Evolutionary conservation across 1,140 invertebrate genomes (phyloP), one percentile per base, ranked within the genome.

Genomic region (Cyclina sinensis): DNA sequence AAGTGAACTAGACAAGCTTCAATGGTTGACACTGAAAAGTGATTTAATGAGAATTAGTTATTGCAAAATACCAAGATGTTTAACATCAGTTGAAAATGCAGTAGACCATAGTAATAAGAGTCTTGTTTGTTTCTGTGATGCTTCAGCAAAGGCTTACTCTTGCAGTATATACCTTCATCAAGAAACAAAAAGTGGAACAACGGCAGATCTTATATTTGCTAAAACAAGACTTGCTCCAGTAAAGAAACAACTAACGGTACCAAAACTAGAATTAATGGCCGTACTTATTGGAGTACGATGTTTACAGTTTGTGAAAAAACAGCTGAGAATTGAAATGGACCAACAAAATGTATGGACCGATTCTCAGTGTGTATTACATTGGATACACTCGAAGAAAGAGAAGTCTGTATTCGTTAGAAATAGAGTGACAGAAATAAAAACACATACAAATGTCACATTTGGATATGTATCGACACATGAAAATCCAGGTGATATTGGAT

Each of bases 291-390:
- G 51, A 54, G 51, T 54, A 18, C 51, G 51, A 7, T 54, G 51
- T 54, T 54, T 54, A 54, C 51, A 54, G 18, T 54, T 54, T 54
- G 51, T 54, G 51, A 54, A 18, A 7, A 54, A 54, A 3, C 51
- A 54, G 51, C 21, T 54, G 18, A 54, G 51, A 18, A 7, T 54
- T 18, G 51, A 54, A 12, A 7, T 54, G 2, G 51, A 54, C 21
- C 51, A 54, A 54, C 2, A 54, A 12, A 51, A 4, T 54, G 11
- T 78, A n/a, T 78, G 74, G 74, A 78, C 43, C 9, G 74, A 82
- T n/a, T 82, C 79, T 27, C 79, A 82, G n/a, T 59, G 51, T 82
- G 79, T 65, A 3, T n/a, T 85, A 54, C n/a, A 30, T 7, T 85
- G 65, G 82, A 48, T 85, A 12, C 18, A 21, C 11, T 39, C 43